Evolutionary conservation across 2,888 invertebrate genomes (phyloP), one percentile per base, ranked within the genome.

Genomic region (Oxyteleia sp.): DNA sequence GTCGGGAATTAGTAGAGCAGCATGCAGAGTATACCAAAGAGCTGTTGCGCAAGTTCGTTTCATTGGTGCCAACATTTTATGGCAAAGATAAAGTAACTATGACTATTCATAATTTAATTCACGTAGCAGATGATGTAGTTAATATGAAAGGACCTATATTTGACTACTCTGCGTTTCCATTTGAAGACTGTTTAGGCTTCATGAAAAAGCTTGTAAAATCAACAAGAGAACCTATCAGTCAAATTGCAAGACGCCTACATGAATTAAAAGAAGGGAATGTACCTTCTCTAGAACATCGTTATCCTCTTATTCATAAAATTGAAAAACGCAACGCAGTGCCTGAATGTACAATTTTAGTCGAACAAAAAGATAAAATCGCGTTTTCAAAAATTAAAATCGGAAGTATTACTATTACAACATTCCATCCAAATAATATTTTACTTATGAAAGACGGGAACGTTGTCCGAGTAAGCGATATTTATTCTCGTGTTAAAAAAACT

Each of bases 121-220:
- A 85, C 35, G 2, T 86, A 11, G 7, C 86, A 0, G 84, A 87
- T 61, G 84, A 87, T 61, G 85, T 84, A 5, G 64, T 45, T 43
- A 16, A 74, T 43, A 84, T 84, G 32, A 20, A 83, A 15, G 29
- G 49, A 10, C 57, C 85, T 10, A 35, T 87, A 13, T 68, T 15
- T 11, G 59, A 80, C 23, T 81, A 71, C 23, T 86, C 87, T 4
- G 82, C 85, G n/a, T 87, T 85, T 79, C 59, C 75, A 63, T 82
- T 84, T 16, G 85, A 87, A 81, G 84, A 75, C 61, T 84, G 64
- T 32, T 79, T 87, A 23, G 82, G 85, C 4, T 78, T 76, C 43
- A 74, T 86, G 1, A 87, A 87, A 72, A 35, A 41, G 11, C 43
- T 85, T 11, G 38, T 80, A 55, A 66, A 69, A 64, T 26, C 26